These are phyloP conservation scores for Cherax destructor DNA, from an alignment of 1,140 invertebrate species.

Conservation along the genomic window DNA sequence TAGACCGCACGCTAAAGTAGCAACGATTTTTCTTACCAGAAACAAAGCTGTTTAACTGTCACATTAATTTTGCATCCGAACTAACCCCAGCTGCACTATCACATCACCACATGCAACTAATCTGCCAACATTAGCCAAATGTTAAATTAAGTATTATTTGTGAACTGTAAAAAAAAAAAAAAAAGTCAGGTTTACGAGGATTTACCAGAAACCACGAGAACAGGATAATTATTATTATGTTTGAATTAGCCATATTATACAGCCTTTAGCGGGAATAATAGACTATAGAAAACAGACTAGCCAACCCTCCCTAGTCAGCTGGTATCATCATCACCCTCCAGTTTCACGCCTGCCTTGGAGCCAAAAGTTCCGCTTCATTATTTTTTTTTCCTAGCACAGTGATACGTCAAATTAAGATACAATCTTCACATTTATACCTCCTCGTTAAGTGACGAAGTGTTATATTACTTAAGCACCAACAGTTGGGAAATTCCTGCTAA, in stretches of 20 bases:
- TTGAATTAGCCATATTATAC: background rate
- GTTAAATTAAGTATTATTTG: too few relatives aligned
- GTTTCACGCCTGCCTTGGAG: background rate
- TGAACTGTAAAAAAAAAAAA: too few relatives aligned
- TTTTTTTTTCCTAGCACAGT: background rate
- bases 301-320: background rate
- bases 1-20: too few relatives aligned
- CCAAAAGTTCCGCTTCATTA: background rate
- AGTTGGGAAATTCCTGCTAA: background rate
- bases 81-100: too few relatives aligned
- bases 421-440: background rate
- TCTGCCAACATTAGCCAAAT: too few relatives aligned
- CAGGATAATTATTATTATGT: background rate
- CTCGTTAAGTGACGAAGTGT: background rate
- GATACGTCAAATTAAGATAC: slow-evolving; percentile 8
- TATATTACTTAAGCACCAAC: background rate
- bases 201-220: too few relatives aligned
- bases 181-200: too few relatives aligned
- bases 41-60: too few relatives aligned
- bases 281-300: background rate
- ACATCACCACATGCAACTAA: too few relatives aligned
- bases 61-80: too few relatives aligned
- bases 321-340: background rate
- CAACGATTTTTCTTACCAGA: too few relatives aligned
- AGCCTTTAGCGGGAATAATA: background rate